A percentile compares a stretch with the other conserved stretches of the same genome.
Conservation (phyloP, 1,140 invertebrate species). For the Drosophila sucinea region DNA sequence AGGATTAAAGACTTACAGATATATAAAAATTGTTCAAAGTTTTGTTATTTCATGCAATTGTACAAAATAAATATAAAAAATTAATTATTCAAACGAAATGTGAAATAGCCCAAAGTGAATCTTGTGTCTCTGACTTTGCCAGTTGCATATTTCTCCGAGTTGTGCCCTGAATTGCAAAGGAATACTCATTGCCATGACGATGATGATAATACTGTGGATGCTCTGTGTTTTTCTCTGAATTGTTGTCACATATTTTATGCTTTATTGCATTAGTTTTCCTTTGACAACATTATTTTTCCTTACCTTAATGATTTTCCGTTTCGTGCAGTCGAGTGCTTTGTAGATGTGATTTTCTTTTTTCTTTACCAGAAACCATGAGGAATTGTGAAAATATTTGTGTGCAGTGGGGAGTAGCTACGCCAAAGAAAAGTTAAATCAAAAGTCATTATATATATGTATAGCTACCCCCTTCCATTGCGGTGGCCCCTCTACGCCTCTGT, state of each 20-base stretch:
- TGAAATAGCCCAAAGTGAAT: no score
- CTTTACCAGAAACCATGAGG: conserved; percentile 3
- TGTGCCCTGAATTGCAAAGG: no score
- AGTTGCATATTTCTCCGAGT: no score
- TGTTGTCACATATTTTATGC: conserved; percentile 32
- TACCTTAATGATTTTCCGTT: conserved; percentile 50
- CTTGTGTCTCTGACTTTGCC: no score
- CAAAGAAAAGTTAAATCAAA: no score
- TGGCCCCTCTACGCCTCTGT: conserved; percentile 5
- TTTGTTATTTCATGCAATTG: no score
- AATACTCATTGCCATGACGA: not conserved
- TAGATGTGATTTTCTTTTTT: conserved; percentile 13
- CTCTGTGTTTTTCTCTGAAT: not conserved
- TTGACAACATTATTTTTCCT: conserved; percentile 46
- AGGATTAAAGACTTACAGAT: no score
- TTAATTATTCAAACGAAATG: no score
- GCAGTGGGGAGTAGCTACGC: not conserved
- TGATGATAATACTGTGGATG: not conserved
- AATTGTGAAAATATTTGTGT: conserved; percentile 58
- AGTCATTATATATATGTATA: no score
- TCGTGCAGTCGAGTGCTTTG: conserved; percentile 15
- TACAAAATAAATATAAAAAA: no score
- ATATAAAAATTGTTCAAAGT: no score
- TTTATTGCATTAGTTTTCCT: conserved; percentile 44
- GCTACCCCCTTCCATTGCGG: no score